Conservation (phyloP, 2,888 invertebrate species). For the Gortyna flavago region DNA sequence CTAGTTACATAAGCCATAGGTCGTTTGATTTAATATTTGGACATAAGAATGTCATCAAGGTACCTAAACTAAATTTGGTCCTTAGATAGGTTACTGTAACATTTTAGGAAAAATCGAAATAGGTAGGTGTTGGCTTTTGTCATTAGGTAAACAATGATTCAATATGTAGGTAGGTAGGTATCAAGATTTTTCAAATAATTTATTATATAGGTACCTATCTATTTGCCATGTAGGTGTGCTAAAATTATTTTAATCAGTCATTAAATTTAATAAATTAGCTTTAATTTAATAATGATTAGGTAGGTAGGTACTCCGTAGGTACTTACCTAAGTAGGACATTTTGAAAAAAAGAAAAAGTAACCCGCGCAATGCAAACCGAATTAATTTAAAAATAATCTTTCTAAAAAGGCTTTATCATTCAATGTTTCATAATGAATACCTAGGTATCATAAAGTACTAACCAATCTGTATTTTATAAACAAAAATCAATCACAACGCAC, state of each 20-base stretch:
- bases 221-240: neutral
- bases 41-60: neutral
- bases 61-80: neutral
- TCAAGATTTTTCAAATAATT: neutral
- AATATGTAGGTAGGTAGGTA: too few relatives aligned
- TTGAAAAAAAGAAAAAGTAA: neutral
- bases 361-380: neutral
- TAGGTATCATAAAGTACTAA: conserved; percentile 51
- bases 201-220: neutral
- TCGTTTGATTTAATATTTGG: neutral
- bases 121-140: neutral
- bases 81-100: neutral
- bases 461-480: conserved; percentile 71
- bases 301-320: neutral
- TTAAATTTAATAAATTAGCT: neutral
- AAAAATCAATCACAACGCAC: conserved; percentile 81
- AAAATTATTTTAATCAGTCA: neutral
- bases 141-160: neutral
- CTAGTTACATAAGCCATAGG: neutral
- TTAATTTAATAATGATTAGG: neutral
- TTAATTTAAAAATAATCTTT: neutral
- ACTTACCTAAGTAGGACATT: neutral
- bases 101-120: neutral
- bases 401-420: conserved; percentile 26
- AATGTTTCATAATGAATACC: conserved; percentile 54